A percentile compares a stretch with the other conserved stretches of the same genome.
phyloP scores from a whole-genome alignment of 1,140 invertebrate species.

The Papilio glaucus region DNA sequence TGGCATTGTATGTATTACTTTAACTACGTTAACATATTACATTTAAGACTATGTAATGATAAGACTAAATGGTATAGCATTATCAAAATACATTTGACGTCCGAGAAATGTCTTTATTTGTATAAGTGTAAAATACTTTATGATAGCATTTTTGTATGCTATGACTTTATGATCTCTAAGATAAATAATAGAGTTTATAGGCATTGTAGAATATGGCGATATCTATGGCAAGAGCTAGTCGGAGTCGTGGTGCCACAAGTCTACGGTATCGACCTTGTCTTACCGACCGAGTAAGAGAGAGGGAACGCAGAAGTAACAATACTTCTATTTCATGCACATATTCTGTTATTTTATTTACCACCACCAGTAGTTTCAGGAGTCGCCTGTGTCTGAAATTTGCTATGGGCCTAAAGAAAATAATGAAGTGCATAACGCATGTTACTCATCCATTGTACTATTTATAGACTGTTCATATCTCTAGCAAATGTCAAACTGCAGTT shows the following conservation, averaged over 20 bases:
- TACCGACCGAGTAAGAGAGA: too few species aligned
- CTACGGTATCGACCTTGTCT: too few species aligned
- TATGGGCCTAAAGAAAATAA: too few species aligned
- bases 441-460: too few species aligned
- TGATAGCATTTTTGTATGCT: neutral
- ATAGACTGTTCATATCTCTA: neutral
- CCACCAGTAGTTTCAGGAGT: too few species aligned
- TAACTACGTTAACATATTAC: neutral
- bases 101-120: neutral
- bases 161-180: neutral
- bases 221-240: too few species aligned
- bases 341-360: too few species aligned
- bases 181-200: neutral
- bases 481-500: neutral
- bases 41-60: conserved; percentile 6
- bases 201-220: neutral
- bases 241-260: too few species aligned
- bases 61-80: neutral
- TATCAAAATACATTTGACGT: neutral
- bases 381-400: too few species aligned
- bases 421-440: too few species aligned
- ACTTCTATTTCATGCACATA: too few species aligned
- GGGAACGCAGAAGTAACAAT: too few species aligned
- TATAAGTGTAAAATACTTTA: neutral
- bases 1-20: conserved; percentile 13